These are phyloP conservation scores for Lomographa bimaculata DNA, from an alignment of 2,888 invertebrate species.

Conservation along the genomic window DNA sequence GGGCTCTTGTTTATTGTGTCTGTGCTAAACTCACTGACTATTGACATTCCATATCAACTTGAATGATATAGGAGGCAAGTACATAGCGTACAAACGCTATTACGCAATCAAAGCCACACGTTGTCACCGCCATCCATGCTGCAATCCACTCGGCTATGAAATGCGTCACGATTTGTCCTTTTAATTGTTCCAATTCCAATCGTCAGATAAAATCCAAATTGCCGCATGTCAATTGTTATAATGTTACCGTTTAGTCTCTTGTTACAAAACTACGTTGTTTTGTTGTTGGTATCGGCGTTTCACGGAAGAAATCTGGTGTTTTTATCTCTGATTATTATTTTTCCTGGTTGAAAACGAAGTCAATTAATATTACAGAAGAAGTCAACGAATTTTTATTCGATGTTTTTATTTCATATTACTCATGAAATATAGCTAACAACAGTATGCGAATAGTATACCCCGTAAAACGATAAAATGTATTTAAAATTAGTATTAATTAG, in stretches of 20 bases:
- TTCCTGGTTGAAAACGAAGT: not conserved
- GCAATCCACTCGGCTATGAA: conserved; percentile 43
- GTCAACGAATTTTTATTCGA: too few relatives aligned
- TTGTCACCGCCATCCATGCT: conserved; percentile 37
- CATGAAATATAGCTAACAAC: too few relatives aligned
- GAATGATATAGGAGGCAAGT: too few relatives aligned
- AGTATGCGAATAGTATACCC: too few relatives aligned
- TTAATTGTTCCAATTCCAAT: conserved; percentile 53
- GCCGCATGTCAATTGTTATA: conserved; percentile 19
- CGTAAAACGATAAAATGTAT: too few relatives aligned
- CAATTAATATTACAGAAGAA: too few relatives aligned
- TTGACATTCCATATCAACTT: too few relatives aligned
- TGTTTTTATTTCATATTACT: too few relatives aligned
- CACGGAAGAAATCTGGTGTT: conserved; percentile 13
- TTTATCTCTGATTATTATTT: not conserved
- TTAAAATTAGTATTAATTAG: too few relatives aligned
- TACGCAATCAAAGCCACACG: conserved; percentile 51
- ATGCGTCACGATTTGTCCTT: conserved; percentile 60
- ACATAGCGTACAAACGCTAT: too few relatives aligned
- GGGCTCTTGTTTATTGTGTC: too few relatives aligned
- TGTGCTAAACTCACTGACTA: too few relatives aligned
- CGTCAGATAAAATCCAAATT: conserved; percentile 37
- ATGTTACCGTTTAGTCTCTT: conserved; percentile 8
- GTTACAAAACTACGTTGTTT: conserved; percentile 11
- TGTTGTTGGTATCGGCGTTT: conserved; percentile 22